These are phyloP conservation scores for Polietes domitor DNA, from an alignment of 2,888 invertebrate genomes.

Conservation along the genomic window DNA sequence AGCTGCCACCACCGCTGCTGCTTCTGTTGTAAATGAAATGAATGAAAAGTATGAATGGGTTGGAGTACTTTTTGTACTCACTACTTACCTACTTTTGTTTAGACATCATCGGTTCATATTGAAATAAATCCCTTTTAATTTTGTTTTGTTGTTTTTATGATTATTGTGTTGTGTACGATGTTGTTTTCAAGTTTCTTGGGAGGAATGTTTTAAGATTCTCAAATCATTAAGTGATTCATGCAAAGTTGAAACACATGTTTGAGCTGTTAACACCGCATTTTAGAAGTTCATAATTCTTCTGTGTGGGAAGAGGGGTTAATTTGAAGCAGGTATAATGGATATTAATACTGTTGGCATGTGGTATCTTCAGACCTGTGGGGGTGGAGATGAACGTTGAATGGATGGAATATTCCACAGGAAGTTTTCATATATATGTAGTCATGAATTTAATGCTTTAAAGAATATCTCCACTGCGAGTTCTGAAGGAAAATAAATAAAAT, in stretches of 20 bases:
- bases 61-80: slow-evolving; percentile 12
- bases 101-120: slow-evolving; percentile 1
- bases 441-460: background rate
- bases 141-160: background rate
- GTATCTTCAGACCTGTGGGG: background rate
- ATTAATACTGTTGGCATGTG: slow-evolving; percentile 8
- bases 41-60: slow-evolving; percentile 6
- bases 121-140: slow-evolving; percentile 14
- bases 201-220: slow-evolving; percentile 24
- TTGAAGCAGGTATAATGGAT: background rate
- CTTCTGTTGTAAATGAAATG: background rate
- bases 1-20: background rate
- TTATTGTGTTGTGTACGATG: background rate
- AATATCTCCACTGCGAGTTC: no score
- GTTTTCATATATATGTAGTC: no score
- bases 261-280: slow-evolving; percentile 24
- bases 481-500: no score
- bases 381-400: background rate
- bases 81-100: slow-evolving; percentile 54
- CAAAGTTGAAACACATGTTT: slow-evolving; percentile 57
- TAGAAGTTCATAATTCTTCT: background rate
- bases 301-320: background rate
- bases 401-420: background rate
- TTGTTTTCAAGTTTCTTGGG: slow-evolving; percentile 15
- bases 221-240: slow-evolving; percentile 39